Percentiles rank a stretch among this genome's conserved stretches.
These are phyloP conservation scores for Gadus chalcogrammus DNA, from an alignment of 2,113 vertebrate genomes.

Conservation along the genomic window DNA sequence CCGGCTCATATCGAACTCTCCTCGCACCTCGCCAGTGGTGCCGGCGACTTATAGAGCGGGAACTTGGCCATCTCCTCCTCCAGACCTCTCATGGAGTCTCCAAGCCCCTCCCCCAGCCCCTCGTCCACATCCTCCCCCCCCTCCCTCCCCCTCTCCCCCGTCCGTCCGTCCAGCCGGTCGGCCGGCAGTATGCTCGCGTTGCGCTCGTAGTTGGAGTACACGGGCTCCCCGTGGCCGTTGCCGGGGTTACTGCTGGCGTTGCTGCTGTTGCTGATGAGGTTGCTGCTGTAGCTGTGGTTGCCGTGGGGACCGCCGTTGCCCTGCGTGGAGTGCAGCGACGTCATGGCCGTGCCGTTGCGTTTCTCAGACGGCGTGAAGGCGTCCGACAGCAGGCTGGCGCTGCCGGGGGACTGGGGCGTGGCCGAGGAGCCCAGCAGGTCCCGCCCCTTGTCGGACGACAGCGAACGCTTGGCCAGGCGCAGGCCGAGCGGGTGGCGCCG, in stretches of 20 bases:
- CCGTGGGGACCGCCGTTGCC: slow-evolving; percentile 67
- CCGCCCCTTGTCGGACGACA: slow-evolving; percentile 67
- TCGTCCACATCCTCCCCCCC: slow-evolving; percentile 49
- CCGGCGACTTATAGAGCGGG: slow-evolving; percentile 67
- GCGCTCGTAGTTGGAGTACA: slow-evolving; percentile 51
- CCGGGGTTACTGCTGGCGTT: slow-evolving; percentile 36
- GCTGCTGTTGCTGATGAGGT: slow-evolving; percentile 48
- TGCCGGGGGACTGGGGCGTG: slow-evolving; percentile 80
- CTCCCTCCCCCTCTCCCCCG: slow-evolving; percentile 37
- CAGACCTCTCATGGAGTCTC: slow-evolving; percentile 44
- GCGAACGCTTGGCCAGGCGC: slow-evolving; percentile 47
- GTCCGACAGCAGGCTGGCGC: slow-evolving; percentile 70
- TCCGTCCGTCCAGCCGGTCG: slow-evolving; percentile 60
- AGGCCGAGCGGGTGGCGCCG: slow-evolving; percentile 16
- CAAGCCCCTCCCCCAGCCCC: slow-evolving; percentile 44
- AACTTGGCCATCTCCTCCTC: slow-evolving; percentile 63
- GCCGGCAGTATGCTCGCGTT: slow-evolving; percentile 51
- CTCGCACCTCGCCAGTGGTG: slow-evolving; percentile 80
- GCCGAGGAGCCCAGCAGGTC: slow-evolving; percentile 75
- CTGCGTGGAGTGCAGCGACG: slow-evolving; percentile 69
- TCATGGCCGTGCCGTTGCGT: slow-evolving; percentile 70
- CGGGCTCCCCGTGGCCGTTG: slow-evolving; percentile 45
- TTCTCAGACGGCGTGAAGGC: slow-evolving; percentile 73
- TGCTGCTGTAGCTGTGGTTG: slow-evolving; percentile 40
- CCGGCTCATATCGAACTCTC: slow-evolving; percentile 81